Evolutionary conservation across 35 echinoderm and acorn worm species (phyloP).

Genomic region (Heliocidaris tuberculata): DNA sequence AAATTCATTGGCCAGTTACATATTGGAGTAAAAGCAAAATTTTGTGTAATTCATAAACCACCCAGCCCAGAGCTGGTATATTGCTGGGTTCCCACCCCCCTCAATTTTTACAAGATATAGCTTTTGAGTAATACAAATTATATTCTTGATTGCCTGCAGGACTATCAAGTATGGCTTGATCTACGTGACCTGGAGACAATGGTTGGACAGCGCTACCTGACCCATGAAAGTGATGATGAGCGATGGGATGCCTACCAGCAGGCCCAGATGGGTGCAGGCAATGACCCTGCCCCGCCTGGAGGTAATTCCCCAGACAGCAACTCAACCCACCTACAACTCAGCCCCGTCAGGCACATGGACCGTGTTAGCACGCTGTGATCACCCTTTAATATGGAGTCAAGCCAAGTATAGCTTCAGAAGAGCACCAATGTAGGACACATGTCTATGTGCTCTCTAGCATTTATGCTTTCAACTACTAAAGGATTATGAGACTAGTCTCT

Average conservation of each 20-base stretch:
- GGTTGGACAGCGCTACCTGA: slow-evolving; percentile 88
- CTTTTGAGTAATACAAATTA: background rate
- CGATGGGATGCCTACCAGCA: slow-evolving; percentile 87
- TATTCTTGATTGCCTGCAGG: slow-evolving; percentile 59
- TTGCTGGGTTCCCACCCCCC: background rate
- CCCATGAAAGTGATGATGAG: slow-evolving; percentile 96
- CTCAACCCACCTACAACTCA: slow-evolving; percentile 54
- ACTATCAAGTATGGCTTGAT: slow-evolving; percentile 94
- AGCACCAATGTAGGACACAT: background rate
- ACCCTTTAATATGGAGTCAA: background rate
- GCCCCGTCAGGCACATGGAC: slow-evolving; percentile 61
- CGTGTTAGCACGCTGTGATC: slow-evolving; percentile 85
- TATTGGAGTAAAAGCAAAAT: background rate
- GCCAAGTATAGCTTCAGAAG: background rate
- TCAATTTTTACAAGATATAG: background rate
- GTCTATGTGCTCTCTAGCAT: background rate
- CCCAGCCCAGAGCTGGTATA: background rate
- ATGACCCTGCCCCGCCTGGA: background rate
- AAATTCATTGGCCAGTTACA: background rate
- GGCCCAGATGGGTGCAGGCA: slow-evolving; percentile 44
- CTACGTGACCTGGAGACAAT: slow-evolving; percentile 80
- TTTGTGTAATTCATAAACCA: too few relatives aligned
- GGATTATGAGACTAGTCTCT: background rate
- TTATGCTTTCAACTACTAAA: background rate
- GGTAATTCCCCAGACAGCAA: slow-evolving; percentile 6